These are phyloP conservation scores for Noctua janthe DNA, from an alignment of 2,888 invertebrate species.

Conservation along the genomic window DNA sequence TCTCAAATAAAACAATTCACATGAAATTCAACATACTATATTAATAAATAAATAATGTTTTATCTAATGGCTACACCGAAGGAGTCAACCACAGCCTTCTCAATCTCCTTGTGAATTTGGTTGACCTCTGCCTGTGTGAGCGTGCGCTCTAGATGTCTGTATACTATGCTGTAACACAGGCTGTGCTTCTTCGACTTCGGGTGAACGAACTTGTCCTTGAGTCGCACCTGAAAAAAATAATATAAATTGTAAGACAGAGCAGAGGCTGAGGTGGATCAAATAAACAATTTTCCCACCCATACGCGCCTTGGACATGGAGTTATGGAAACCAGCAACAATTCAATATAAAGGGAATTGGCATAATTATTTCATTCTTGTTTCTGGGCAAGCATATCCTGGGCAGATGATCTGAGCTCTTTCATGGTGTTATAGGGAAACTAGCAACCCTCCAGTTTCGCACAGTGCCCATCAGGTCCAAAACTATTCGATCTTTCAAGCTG, in stretches of 20 bases:
- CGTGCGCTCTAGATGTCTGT: slow-evolving; percentile 97
- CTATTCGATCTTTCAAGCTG: neutral
- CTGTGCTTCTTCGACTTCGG: slow-evolving; percentile 95
- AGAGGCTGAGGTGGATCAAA: neutral
- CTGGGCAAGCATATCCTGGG: neutral
- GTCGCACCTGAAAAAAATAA: slow-evolving; percentile 90
- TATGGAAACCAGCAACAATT: neutral
- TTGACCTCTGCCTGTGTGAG: slow-evolving; percentile 97
- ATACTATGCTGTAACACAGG: slow-evolving; percentile 97
- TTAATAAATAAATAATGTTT: slow-evolving; percentile 41
- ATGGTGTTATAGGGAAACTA: neutral
- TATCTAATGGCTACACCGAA: slow-evolving; percentile 85
- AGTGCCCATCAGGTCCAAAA: neutral
- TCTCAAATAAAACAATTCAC: neutral
- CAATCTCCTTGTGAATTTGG: slow-evolving; percentile 94
- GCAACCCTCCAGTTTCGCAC: neutral
- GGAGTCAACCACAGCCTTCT: slow-evolving; percentile 84
- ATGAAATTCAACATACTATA: slow-evolving; percentile 53
- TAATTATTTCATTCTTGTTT: neutral
- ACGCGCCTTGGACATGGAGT: neutral
- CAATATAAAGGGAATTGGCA: neutral
- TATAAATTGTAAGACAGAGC: neutral
- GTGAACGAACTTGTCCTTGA: slow-evolving; percentile 96
- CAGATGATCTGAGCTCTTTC: neutral
- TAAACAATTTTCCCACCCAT: neutral